These are phyloP conservation scores for Glaucidium brasilianum DNA, from an alignment of 2,113 vertebrate genomes.

Conservation along the genomic window DNA sequence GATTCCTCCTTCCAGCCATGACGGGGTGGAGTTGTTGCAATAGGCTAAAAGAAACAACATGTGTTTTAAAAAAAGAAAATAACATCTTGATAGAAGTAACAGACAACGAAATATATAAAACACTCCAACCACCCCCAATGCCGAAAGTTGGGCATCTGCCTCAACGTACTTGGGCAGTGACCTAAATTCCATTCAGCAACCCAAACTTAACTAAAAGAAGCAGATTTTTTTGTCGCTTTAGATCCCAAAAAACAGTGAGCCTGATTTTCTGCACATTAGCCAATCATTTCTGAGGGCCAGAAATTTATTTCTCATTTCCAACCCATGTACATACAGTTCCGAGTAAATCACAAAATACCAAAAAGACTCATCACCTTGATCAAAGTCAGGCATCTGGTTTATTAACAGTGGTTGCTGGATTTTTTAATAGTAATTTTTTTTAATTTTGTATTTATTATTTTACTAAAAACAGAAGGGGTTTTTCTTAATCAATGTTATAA, in stretches of 20 bases:
- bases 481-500: neutral
- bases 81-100: rapidly evolving
- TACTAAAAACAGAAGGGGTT: neutral
- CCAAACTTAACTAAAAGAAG: neutral
- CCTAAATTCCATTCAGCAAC: neutral
- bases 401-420: rapidly evolving
- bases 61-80: neutral
- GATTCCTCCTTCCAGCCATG: neutral
- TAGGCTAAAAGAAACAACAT: neutral
- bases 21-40: neutral
- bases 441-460: neutral
- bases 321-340: too few species aligned
- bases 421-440: neutral
- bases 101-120: rapidly evolving
- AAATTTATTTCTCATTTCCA: neutral
- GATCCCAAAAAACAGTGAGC: neutral
- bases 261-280: neutral
- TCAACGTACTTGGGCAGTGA: rapidly evolving
- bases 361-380: neutral
- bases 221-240: neutral
- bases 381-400: neutral
- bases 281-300: neutral
- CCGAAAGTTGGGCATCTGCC: rapidly evolving
- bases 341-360: neutral
- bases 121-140: rapidly evolving